Conservation (phyloP, 2,888 invertebrate genomes). For the Muschampia plurimacula region DNA sequence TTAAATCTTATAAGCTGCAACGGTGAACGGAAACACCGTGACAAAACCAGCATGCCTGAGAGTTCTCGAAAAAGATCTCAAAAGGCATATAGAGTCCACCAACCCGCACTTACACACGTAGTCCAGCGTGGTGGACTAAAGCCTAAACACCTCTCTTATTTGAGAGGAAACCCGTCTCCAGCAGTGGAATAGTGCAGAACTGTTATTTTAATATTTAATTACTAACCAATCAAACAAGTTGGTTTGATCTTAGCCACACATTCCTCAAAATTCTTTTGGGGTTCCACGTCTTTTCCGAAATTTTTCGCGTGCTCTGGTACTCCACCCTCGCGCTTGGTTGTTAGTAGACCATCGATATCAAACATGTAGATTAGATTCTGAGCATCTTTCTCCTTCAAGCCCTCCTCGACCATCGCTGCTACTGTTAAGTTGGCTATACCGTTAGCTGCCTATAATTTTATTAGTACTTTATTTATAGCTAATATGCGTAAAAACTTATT, state of each 20-base stretch:
- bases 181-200: too few relatives aligned
- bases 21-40: too few relatives aligned
- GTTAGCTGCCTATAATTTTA: constrained; percentile 89
- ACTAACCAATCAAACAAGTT: constrained; percentile 91
- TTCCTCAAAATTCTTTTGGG: constrained; percentile 90
- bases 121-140: too few relatives aligned
- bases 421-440: constrained; percentile 95
- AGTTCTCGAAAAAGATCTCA: too few relatives aligned
- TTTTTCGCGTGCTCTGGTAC: constrained; percentile 87
- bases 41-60: too few relatives aligned
- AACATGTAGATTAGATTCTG: constrained; percentile 94
- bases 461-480: not conserved
- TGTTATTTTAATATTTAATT: too few relatives aligned
- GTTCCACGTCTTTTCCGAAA: constrained; percentile 90
- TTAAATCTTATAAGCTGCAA: too few relatives aligned
- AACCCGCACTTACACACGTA: too few relatives aligned
- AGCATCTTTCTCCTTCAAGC: constrained; percentile 87
- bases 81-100: too few relatives aligned
- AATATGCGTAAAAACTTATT: too few relatives aligned
- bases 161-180: too few relatives aligned
- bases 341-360: constrained; percentile 94
- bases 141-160: too few relatives aligned
- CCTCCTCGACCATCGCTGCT: constrained; percentile 91
- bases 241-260: constrained; percentile 92
- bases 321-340: constrained; percentile 84